Percentiles rank a stretch among this genome's conserved stretches.
Evolutionary conservation across 2,797 vertebrate genomes (phyloP).

Genomic region (Phoebastria nigripes): DNA sequence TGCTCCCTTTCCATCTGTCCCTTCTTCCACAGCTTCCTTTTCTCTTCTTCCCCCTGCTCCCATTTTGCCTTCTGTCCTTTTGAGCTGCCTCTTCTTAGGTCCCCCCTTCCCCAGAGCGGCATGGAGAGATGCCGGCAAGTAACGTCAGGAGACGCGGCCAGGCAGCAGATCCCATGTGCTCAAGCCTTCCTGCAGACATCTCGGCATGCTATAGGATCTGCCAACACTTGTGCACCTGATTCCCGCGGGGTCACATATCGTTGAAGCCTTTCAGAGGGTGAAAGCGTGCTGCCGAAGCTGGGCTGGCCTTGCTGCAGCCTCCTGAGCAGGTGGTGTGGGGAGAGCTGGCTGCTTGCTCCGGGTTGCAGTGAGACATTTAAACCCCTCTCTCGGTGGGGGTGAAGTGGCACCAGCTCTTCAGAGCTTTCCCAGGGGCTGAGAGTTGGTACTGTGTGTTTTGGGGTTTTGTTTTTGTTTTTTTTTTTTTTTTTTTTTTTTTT

Average conservation of each 20-base stretch:
- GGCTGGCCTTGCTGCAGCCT: not conserved
- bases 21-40: not conserved
- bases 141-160: fast-evolving
- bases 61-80: not conserved
- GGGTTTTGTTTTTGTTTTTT: too few species aligned
- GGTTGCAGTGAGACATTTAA: fast-evolving
- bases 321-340: not conserved
- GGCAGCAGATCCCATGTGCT: not conserved
- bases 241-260: fast-evolving
- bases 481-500: not conserved
- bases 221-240: not conserved
- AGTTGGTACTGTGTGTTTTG: not conserved
- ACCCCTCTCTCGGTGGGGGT: fast-evolving
- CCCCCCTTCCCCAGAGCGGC: not conserved
- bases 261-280: not conserved
- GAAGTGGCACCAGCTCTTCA: not conserved
- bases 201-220: fast-evolving
- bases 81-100: not conserved
- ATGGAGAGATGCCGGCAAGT: not conserved
- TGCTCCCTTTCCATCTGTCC: not conserved
- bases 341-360: not conserved
- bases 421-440: not conserved
- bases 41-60: too few species aligned
- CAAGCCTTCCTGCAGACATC: not conserved
- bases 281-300: not conserved